A percentile compares a stretch with the other conserved stretches of the same genome.
Conservation (phyloP, 2,888 invertebrate species). For the Cheilosia vernalis region DNA sequence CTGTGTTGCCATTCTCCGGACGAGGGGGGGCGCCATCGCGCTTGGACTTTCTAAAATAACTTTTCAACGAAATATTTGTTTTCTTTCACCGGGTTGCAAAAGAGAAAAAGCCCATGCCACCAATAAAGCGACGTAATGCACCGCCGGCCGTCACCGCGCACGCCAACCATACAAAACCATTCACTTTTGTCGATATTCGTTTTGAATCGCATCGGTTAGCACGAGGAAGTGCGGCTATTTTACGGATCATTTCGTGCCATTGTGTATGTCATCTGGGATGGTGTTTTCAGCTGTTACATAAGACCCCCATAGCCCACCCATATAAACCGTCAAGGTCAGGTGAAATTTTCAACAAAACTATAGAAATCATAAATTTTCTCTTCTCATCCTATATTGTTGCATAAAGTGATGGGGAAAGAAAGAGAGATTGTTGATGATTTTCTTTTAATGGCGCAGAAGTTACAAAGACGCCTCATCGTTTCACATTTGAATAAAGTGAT, state of each 20-base stretch:
- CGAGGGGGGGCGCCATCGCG: slow-evolving; percentile 16
- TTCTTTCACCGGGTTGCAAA: slow-evolving; percentile 69
- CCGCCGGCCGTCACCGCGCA: slow-evolving; percentile 43
- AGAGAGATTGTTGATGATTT: slow-evolving; percentile 58
- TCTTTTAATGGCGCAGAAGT: slow-evolving; percentile 46
- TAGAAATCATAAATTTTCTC: slow-evolving; percentile 70
- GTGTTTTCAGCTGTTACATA: slow-evolving; percentile 37
- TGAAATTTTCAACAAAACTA: slow-evolving; percentile 49
- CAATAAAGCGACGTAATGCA: slow-evolving; percentile 63
- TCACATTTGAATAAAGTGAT: slow-evolving; percentile 61
- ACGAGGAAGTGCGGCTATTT: slow-evolving; percentile 72
- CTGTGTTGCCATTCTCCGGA: slow-evolving; percentile 51
- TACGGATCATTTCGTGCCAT: slow-evolving; percentile 43
- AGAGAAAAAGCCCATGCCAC: slow-evolving; percentile 50
- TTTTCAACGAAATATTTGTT: slow-evolving; percentile 70
- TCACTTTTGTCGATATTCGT: slow-evolving; percentile 57
- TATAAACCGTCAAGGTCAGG: slow-evolving; percentile 68
- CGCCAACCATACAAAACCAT: slow-evolving; percentile 67
- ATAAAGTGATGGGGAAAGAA: slow-evolving; percentile 45
- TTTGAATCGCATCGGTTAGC: slow-evolving; percentile 68
- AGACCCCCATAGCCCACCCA: slow-evolving; percentile 38
- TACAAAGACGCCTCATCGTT: slow-evolving; percentile 51
- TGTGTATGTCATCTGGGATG: slow-evolving; percentile 32
- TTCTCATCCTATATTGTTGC: slow-evolving; percentile 55
- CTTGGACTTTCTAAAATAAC: slow-evolving; percentile 72